Percentiles rank a stretch among this genome's conserved stretches.
These are phyloP conservation scores for Trissolcus brochymenae DNA, from an alignment of 2,888 invertebrate genomes.

Conservation along the genomic window DNA sequence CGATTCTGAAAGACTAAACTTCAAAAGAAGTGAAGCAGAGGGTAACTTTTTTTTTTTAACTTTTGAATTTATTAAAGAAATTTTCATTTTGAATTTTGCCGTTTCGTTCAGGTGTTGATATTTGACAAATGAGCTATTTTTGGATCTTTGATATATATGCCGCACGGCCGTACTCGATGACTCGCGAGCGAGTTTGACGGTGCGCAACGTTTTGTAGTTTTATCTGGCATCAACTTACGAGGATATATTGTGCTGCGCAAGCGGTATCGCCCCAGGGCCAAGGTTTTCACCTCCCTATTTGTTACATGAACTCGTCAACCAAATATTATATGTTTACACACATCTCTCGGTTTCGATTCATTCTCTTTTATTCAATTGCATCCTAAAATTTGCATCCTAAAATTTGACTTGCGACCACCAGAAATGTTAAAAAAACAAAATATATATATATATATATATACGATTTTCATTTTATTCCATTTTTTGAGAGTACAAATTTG, in stretches of 20 bases:
- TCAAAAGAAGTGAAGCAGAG: too few relatives aligned
- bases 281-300: slow-evolving; percentile 63
- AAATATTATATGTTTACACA: slow-evolving; percentile 72
- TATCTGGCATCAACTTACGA: slow-evolving; percentile 33
- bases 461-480: neutral
- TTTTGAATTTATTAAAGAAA: too few relatives aligned
- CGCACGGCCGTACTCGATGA: slow-evolving; percentile 25
- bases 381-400: slow-evolving; percentile 57
- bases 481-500: too few relatives aligned
- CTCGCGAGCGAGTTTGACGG: slow-evolving; percentile 16
- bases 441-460: too few relatives aligned
- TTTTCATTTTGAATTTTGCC: too few relatives aligned
- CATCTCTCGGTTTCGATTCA: slow-evolving; percentile 68
- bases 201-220: slow-evolving; percentile 31
- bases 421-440: too few relatives aligned
- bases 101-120: too few relatives aligned
- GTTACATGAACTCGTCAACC: slow-evolving; percentile 67
- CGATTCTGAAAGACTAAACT: neutral
- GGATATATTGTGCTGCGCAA: slow-evolving; percentile 48
- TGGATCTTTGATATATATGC: slow-evolving; percentile 17
- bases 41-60: too few relatives aligned
- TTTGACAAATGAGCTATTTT: slow-evolving; percentile 24
- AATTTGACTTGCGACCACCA: slow-evolving; percentile 59
- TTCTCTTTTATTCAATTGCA: slow-evolving; percentile 69
- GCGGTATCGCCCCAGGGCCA: slow-evolving; percentile 61